phyloP scores from a whole-genome alignment of 2,888 invertebrate species.

The Imbricaverruca yamaguchii region DNA sequence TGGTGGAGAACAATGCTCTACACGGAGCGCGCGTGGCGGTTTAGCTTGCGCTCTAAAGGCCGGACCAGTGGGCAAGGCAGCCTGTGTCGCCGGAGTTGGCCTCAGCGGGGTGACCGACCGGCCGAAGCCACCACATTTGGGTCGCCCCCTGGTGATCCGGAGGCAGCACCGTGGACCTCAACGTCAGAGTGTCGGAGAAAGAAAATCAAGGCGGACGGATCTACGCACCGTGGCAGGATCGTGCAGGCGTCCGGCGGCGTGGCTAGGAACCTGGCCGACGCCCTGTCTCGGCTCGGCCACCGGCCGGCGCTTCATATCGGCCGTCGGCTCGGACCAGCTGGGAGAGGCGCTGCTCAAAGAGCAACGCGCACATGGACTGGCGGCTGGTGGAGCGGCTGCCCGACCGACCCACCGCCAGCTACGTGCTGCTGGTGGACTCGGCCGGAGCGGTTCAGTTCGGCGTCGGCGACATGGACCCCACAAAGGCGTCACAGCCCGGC shows the following conservation, averaged over 20 bases:
- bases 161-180: conserved; percentile 67
- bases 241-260: conserved; percentile 76
- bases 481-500: conserved; percentile 54
- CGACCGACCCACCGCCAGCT: conserved; percentile 57
- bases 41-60: conserved; percentile 43
- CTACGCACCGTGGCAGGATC: conserved; percentile 61
- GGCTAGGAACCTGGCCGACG: conserved; percentile 83
- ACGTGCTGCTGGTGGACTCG: conserved; percentile 63
- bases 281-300: conserved; percentile 63
- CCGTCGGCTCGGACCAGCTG: conserved; percentile 61
- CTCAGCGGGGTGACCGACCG: too few relatives aligned
- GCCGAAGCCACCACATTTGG: too few relatives aligned
- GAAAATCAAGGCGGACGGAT: conserved; percentile 62
- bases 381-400: conserved; percentile 38
- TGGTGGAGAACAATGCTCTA: conserved; percentile 87
- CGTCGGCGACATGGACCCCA: conserved; percentile 79
- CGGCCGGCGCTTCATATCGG: conserved; percentile 61
- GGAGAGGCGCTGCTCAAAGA: conserved; percentile 37
- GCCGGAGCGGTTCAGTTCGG: conserved; percentile 70
- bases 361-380: conserved; percentile 40
- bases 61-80: too few relatives aligned
- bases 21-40: conserved; percentile 73
- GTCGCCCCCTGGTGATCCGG: too few relatives aligned
- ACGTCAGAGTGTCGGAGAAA: conserved; percentile 53
- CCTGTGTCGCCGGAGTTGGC: too few relatives aligned